Conservation (phyloP, 2,797 vertebrate species). For the Simalia tracyae region DNA sequence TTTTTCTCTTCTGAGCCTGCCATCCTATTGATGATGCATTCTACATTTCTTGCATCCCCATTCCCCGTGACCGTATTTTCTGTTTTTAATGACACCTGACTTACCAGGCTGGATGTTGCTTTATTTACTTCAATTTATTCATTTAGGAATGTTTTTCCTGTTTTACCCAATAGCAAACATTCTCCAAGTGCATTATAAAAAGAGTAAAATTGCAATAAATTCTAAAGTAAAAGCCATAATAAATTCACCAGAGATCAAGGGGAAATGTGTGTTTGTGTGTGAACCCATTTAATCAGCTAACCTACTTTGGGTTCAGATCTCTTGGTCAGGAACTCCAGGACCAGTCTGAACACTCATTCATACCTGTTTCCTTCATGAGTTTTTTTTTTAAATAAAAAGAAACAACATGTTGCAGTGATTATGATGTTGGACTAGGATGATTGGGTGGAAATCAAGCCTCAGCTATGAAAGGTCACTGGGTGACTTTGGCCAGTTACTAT, state of each 20-base stretch:
- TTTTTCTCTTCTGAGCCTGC: background rate
- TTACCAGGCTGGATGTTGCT: background rate
- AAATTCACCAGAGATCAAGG: background rate
- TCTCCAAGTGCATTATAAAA: background rate
- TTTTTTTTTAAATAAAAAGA: background rate
- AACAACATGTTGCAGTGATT: background rate
- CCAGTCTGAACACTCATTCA: background rate
- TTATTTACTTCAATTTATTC: background rate
- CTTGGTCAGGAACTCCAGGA: background rate
- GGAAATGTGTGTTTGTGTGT: background rate
- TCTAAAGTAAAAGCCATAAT: background rate
- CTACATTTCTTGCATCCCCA: background rate
- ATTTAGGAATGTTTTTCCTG: background rate
- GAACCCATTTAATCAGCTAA: background rate
- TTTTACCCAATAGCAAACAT: background rate
- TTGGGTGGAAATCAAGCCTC: background rate
- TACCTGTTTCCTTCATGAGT: background rate
- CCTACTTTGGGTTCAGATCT: background rate
- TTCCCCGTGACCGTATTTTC: background rate
- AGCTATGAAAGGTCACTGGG: background rate
- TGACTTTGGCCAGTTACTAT: background rate
- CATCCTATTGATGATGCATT: background rate
- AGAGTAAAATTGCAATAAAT: background rate
- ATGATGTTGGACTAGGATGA: background rate
- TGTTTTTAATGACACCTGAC: background rate